phyloP scores from a whole-genome alignment of 2,113 vertebrate genomes.

The Pollachius pollachius region DNA sequence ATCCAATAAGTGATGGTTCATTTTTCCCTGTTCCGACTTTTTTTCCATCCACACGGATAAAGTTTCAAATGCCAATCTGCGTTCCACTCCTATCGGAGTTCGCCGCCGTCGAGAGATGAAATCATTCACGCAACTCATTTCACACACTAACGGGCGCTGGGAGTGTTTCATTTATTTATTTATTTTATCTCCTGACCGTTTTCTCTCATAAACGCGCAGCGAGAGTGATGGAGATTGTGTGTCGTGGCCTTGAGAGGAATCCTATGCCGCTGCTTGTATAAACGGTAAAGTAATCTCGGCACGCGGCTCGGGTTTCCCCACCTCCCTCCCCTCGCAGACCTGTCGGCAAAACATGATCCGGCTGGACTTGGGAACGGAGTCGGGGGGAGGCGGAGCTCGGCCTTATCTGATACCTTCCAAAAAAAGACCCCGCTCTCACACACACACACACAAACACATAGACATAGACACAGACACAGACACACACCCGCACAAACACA shows the following conservation, averaged over 20 bases:
- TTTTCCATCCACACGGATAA: too few relatives aligned
- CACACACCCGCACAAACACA: constrained; percentile 48
- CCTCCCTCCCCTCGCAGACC: constrained; percentile 90
- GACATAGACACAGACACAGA: constrained; percentile 11
- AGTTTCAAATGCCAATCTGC: too few relatives aligned
- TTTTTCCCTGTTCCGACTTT: too few relatives aligned
- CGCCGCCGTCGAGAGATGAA: too few relatives aligned
- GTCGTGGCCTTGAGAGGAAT: constrained; percentile 90
- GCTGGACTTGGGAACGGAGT: constrained; percentile 91
- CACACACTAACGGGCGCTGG: background rate
- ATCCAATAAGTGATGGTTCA: too few relatives aligned
- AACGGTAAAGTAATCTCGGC: constrained; percentile 90
- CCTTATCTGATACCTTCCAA: constrained; percentile 94
- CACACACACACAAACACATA: constrained; percentile 53
- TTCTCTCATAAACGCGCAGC: constrained; percentile 75
- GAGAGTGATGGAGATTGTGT: constrained; percentile 88
- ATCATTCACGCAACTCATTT: background rate
- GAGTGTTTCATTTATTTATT: background rate
- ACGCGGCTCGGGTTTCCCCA: constrained; percentile 81
- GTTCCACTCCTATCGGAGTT: too few relatives aligned
- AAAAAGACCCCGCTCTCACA: constrained; percentile 69
- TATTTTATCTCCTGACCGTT: constrained; percentile 59
- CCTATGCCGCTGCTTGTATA: constrained; percentile 93
- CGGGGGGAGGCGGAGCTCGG: constrained; percentile 60
- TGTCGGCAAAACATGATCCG: constrained; percentile 91